A percentile compares a stretch with the other conserved stretches of the same genome.
phyloP scores from a whole-genome alignment of 2,888 invertebrate species.

The Ellobium chinense region DNA sequence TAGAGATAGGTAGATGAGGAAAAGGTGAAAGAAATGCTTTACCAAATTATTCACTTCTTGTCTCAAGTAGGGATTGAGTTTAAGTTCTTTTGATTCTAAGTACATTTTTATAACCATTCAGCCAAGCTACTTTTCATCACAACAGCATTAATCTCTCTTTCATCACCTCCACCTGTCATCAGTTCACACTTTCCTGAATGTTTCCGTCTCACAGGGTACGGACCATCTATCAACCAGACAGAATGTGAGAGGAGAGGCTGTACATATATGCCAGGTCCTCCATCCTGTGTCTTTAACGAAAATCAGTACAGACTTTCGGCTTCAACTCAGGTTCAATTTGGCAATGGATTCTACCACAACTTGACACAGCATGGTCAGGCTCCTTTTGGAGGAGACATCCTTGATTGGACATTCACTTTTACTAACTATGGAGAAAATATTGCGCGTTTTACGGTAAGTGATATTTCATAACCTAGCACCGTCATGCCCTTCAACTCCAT shows the following conservation, averaged over 20 bases:
- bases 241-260: neutral
- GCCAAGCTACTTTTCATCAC: no score
- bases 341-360: neutral
- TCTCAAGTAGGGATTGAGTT: no score
- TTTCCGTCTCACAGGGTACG: neutral
- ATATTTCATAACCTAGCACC: no score
- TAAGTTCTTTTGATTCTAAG: no score
- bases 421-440: slow-evolving; percentile 18
- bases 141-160: no score
- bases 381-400: slow-evolving; percentile 23
- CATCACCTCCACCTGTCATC: no score
- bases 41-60: no score
- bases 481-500: no score
- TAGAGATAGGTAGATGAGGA: no score
- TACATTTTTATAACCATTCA: no score
- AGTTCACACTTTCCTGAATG: neutral
- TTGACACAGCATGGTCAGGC: slow-evolving; percentile 12
- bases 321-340: no score
- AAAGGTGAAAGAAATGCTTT: no score
- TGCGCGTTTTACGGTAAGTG: slow-evolving; percentile 33
- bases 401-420: slow-evolving; percentile 12
- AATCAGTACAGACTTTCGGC: neutral
- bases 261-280: neutral
- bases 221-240: neutral
- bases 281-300: neutral